Base-by-base conservation (phyloP, 1,140 invertebrate species). In the Pogonomyrmex barbatus region DNA sequence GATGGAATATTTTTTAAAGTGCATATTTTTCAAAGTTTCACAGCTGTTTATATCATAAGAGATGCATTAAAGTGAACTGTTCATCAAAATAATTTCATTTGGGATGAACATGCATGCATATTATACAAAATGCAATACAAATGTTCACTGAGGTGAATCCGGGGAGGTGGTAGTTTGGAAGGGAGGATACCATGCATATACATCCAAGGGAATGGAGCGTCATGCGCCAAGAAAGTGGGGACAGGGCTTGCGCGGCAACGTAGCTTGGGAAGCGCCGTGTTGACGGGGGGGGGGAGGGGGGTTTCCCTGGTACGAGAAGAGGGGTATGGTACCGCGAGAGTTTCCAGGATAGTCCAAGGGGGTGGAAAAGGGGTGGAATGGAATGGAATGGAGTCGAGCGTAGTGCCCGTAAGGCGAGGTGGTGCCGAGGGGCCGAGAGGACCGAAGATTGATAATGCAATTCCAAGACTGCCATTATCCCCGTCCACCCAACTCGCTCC, bases 391-490 rank as follows among this genome's bases (percentile, higher is more conserved):
- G 88, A 91, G 91, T 76, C 87, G 85, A 90, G 90, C 89, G 91
- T 82, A 88, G 89, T 90, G 89, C 90, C 92, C 87, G 91, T 86
- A 90, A 92, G 92, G 89, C 63, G 87, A 85, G 89, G 87, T 68
- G 77, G 75, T 87, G 89, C 82, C 65, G 86, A 87, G 82, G 85
- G 82, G 91, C 76, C 82, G 90, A 92, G 94, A 94, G 94, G 91
- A 91, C 91, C 84, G 92, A 94, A 95, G 94, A 95, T 95, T 95
- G 94, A 95, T 95, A 95, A 95, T 94, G 94, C 94, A 95, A 95
- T 95, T 95, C 94, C 93, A 95, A 95, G 94, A 95, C 94, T 95
- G 92, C 94, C 94, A 95, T 95, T 95, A 95, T 91, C 94, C 93
- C 94, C 93, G 90, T 91, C 93, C 91, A 92, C 92, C 90, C 78